Conservation (phyloP, 1,140 invertebrate species). For the Acromyrmex charruanus region DNA sequence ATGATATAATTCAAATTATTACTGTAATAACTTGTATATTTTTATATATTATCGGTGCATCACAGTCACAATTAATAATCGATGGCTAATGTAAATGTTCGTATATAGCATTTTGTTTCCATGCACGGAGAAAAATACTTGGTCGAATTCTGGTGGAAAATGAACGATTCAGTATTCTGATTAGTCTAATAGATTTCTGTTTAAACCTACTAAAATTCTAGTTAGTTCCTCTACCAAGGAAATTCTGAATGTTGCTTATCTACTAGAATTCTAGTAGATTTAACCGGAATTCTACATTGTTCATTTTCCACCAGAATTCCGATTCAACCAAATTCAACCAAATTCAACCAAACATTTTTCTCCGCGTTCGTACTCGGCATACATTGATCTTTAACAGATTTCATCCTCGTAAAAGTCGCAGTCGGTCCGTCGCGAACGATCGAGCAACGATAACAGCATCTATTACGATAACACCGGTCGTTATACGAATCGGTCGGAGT, state of each 20-base stretch:
- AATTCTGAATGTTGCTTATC: too few species aligned
- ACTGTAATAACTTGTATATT: background rate
- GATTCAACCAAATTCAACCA: too few species aligned
- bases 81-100: background rate
- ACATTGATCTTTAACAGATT: constrained; percentile 40
- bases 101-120: background rate
- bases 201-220: too few species aligned
- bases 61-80: background rate
- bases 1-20: background rate
- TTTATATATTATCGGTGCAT: background rate
- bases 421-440: constrained; percentile 53
- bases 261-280: too few species aligned
- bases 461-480: constrained; percentile 74
- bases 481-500: constrained; percentile 54
- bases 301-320: too few species aligned
- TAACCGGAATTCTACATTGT: too few species aligned
- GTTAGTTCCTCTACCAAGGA: too few species aligned
- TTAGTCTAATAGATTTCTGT: too few species aligned
- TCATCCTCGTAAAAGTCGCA: constrained; percentile 12
- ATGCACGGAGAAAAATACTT: too few species aligned
- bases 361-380: background rate
- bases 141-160: too few species aligned
- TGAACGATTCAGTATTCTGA: too few species aligned
- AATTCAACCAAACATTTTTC: too few species aligned
- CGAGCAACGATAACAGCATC: constrained; percentile 64